phyloP scores from a whole-genome alignment of 1,140 invertebrate species.

The Bombyx mandarina region DNA sequence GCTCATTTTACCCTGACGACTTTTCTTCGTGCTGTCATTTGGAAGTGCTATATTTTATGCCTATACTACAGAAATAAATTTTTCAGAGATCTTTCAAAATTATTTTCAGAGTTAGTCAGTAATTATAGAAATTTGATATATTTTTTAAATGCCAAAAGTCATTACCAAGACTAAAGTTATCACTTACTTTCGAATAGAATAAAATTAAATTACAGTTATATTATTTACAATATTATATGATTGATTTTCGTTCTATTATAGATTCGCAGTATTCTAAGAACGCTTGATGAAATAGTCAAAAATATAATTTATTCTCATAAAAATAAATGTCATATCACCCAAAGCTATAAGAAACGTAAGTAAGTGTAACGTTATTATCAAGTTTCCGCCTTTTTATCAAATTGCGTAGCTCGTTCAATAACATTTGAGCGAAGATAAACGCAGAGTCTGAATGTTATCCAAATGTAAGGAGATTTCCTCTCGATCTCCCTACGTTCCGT shows the following conservation, averaged over 20 bases:
- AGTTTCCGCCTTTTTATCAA: constrained; percentile 11
- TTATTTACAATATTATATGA: too few relatives aligned
- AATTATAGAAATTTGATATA: not conserved
- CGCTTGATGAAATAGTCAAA: not conserved
- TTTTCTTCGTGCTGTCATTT: too few relatives aligned
- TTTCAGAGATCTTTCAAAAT: too few relatives aligned
- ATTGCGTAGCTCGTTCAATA: constrained; percentile 11
- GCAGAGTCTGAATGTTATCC: constrained; percentile 21
- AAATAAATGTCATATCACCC: constrained; percentile 4
- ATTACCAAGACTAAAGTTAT: too few relatives aligned
- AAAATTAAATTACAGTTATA: too few relatives aligned
- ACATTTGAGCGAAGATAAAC: constrained; percentile 4
- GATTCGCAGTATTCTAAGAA: not conserved
- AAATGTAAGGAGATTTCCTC: constrained; percentile 34
- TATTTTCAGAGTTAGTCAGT: constrained; percentile 5
- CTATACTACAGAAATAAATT: too few relatives aligned
- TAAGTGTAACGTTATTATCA: constrained; percentile 3
- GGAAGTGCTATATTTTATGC: too few relatives aligned
- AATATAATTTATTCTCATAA: not conserved
- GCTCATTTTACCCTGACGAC: constrained; percentile 10
- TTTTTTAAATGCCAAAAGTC: too few relatives aligned
- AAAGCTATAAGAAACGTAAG: not conserved
- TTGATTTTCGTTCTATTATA: too few relatives aligned
- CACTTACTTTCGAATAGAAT: too few relatives aligned
- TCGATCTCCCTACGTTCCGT: constrained; percentile 32